A percentile compares a stretch with the other conserved stretches of the same genome.
Evolutionary conservation across 1,140 invertebrate genomes (phyloP).

Genomic region (Eubasilissa regina): DNA sequence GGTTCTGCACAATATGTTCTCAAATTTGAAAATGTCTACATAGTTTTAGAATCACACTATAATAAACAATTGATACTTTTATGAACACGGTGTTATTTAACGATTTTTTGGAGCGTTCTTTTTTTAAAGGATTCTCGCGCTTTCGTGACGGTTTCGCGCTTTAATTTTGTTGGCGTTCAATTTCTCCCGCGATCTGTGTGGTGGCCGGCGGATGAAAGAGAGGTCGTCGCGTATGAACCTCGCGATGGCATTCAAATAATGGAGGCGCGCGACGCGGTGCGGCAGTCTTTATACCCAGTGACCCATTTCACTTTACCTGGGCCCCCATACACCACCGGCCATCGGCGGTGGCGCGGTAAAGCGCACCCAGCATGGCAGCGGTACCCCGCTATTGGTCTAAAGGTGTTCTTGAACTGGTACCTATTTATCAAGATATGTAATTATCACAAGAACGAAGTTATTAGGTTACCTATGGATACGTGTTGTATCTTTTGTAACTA

Average conservation of each 20-base stretch:
- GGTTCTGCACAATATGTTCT: neutral
- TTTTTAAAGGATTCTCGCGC: slow-evolving; percentile 3
- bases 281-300: slow-evolving; percentile 33
- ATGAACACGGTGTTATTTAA: no score
- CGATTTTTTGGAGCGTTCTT: neutral
- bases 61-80: no score
- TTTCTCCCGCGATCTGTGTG: slow-evolving; percentile 12
- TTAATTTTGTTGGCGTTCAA: neutral
- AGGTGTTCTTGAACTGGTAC: neutral
- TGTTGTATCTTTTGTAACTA: no score
- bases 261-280: slow-evolving; percentile 20
- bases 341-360: neutral
- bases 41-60: neutral
- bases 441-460: no score
- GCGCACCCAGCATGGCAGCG: neutral
- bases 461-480: no score
- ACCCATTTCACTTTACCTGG: slow-evolving; percentile 40
- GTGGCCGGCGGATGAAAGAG: neutral
- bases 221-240: slow-evolving; percentile 28
- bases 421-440: no score
- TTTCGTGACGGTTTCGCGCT: slow-evolving; percentile 4
- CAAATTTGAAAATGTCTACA: neutral
- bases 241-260: slow-evolving; percentile 25
- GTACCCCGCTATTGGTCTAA: neutral
- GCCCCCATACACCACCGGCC: slow-evolving; percentile 27